phyloP scores from a whole-genome alignment of 2,113 vertebrate genomes.

The Chlamydotis undulata region DNA sequence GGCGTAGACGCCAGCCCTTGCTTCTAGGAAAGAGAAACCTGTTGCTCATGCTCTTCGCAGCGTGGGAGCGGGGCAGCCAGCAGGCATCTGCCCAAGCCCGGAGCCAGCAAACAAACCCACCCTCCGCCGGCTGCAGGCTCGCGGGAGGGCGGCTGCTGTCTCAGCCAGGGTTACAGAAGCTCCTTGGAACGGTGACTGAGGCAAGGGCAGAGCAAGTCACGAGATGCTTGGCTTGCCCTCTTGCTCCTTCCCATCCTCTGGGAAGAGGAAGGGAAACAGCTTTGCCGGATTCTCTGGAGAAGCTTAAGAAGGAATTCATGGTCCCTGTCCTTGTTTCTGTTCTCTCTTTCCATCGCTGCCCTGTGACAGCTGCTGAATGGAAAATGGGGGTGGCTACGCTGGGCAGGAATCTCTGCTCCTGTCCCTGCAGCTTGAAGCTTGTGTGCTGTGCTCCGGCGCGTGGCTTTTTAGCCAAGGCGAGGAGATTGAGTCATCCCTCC shows the following conservation, averaged over 20 bases:
- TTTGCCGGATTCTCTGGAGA: neutral
- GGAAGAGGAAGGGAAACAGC: neutral
- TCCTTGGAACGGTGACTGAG: neutral
- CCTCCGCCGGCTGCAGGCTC: rapidly evolving
- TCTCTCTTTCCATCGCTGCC: neutral
- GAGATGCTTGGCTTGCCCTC: neutral
- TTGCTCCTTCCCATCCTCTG: neutral
- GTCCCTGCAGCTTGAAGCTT: neutral
- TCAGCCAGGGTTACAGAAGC: neutral
- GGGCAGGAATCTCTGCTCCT: neutral
- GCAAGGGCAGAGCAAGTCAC: neutral
- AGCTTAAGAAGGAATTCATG: neutral
- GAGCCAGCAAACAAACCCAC: neutral
- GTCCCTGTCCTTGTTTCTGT: neutral
- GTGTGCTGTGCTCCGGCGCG: rapidly evolving
- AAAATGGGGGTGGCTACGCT: rapidly evolving
- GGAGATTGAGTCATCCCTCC: neutral
- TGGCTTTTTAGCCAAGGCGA: neutral
- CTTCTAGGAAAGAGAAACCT: conserved; percentile 4
- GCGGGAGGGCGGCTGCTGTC: neutral
- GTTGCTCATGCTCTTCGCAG: neutral
- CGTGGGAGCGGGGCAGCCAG: neutral
- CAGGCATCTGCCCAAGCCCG: neutral
- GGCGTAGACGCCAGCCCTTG: neutral
- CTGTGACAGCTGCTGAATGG: rapidly evolving